A percentile compares a stretch with the other conserved stretches of the same genome.
phyloP scores from a whole-genome alignment of 2,797 vertebrate genomes.

The Pipistrellus pygmaeus region DNA sequence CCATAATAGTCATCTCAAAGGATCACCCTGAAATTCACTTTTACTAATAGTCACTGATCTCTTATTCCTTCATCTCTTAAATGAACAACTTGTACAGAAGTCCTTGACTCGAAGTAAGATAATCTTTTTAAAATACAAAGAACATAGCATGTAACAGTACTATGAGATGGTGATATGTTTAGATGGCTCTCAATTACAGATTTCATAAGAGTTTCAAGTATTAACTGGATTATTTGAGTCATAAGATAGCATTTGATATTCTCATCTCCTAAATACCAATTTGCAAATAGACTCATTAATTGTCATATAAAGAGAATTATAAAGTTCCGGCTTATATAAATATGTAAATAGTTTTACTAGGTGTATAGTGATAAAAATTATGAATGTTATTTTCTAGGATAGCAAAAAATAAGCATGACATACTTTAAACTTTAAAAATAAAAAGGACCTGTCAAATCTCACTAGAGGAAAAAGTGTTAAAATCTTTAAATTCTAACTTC shows the following conservation, averaged over 20 bases:
- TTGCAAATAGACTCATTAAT: not conserved
- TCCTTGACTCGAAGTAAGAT: not conserved
- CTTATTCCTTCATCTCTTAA: not conserved
- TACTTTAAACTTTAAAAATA: not conserved
- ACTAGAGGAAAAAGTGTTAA: not conserved
- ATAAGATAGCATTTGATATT: not conserved
- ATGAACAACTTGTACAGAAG: not conserved
- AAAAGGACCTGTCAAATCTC: not conserved
- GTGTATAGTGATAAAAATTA: not conserved
- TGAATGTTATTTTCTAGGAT: not conserved
- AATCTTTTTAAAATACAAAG: not conserved
- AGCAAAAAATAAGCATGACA: not conserved
- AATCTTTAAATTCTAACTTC: not conserved
- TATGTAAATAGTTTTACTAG: not conserved
- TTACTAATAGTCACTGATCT: not conserved
- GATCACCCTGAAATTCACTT: not conserved
- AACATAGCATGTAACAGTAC: not conserved
- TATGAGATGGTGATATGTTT: not conserved
- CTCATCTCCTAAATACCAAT: not conserved
- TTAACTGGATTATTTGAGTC: not conserved
- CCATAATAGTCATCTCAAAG: not conserved
- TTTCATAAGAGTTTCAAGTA: conserved; percentile 16
- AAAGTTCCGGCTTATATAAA: not conserved
- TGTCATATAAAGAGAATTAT: conserved; percentile 9
- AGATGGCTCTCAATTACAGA: not conserved